Evolutionary conservation across 2,113 vertebrate species (phyloP).

Genomic region (Aegypius monachus): DNA sequence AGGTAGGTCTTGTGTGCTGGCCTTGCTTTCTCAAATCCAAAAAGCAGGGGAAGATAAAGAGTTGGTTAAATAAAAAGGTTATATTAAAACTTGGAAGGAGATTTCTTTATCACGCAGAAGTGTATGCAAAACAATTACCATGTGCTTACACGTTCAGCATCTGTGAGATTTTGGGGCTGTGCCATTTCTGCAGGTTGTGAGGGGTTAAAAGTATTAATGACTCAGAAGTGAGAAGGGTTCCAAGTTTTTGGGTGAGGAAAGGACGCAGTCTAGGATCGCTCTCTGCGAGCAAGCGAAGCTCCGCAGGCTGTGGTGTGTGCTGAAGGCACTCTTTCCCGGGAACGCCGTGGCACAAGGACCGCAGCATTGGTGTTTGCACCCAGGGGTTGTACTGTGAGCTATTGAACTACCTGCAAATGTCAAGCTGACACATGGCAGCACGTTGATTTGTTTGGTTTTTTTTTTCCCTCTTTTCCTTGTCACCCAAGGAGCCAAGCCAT

Average conservation of each 20-base stretch:
- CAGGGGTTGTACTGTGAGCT: neutral
- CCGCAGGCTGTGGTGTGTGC: neutral
- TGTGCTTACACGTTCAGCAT: constrained; percentile 43
- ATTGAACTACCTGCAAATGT: neutral
- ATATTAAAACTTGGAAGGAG: constrained; percentile 12
- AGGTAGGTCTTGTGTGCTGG: neutral
- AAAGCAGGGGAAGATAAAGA: neutral
- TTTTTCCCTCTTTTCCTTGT: neutral
- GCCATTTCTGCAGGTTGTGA: constrained; percentile 43
- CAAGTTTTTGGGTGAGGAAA: constrained; percentile 1
- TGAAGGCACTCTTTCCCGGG: neutral
- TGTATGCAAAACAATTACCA: constrained; percentile 47
- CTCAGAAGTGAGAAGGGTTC: neutral
- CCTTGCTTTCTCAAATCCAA: neutral
- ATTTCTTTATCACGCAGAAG: neutral
- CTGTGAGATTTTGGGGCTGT: constrained; percentile 17
- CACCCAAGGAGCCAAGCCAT: neutral
- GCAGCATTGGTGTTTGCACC: fast-evolving
- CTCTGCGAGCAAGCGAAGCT: neutral
- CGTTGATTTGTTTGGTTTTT: neutral
- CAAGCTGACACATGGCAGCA: neutral
- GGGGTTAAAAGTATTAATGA: constrained; percentile 47
- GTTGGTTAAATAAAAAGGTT: neutral
- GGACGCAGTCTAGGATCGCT: neutral
- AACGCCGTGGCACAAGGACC: fast-evolving